A percentile compares a stretch with the other conserved stretches of the same genome.
Evolutionary conservation across 2,888 invertebrate genomes (phyloP).

Genomic region (Protodeltote pygarga): DNA sequence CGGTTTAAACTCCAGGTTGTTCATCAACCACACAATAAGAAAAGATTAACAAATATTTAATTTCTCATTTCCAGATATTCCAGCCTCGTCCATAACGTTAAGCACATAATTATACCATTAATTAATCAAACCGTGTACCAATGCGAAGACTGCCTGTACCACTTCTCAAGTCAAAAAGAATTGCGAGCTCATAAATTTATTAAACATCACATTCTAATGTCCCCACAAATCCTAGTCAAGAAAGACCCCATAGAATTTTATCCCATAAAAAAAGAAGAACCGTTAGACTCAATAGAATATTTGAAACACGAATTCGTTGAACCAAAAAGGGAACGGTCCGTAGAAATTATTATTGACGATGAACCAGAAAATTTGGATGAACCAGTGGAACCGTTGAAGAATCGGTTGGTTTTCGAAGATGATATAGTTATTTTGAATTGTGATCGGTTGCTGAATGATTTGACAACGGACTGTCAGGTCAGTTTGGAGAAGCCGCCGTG

Average conservation of each 20-base stretch:
- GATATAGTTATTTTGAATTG: background rate
- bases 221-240: constrained; percentile 1
- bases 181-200: constrained; percentile 41
- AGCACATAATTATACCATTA: constrained; percentile 65
- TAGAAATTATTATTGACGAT: background rate
- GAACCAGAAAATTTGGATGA: background rate
- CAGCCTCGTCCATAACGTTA: constrained; percentile 56
- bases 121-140: constrained; percentile 43
- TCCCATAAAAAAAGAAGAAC: too few relatives aligned
- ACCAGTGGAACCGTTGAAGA: constrained; percentile 10
- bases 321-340: too few relatives aligned
- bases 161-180: constrained; percentile 49
- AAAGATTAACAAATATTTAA: background rate
- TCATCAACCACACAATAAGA: too few relatives aligned
- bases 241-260: too few relatives aligned
- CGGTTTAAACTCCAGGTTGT: too few relatives aligned
- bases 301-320: too few relatives aligned
- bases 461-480: constrained; percentile 42
- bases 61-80: constrained; percentile 53
- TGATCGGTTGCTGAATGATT: constrained; percentile 18
- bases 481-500: constrained; percentile 27
- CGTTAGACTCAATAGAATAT: background rate
- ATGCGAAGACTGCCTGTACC: constrained; percentile 49
- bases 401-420: constrained; percentile 38
- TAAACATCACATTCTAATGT: constrained; percentile 36